A percentile compares a stretch with the other conserved stretches of the same genome.
Evolutionary conservation across 2,888 invertebrate genomes (phyloP).

Genomic region (Epistrophe grossulariae): DNA sequence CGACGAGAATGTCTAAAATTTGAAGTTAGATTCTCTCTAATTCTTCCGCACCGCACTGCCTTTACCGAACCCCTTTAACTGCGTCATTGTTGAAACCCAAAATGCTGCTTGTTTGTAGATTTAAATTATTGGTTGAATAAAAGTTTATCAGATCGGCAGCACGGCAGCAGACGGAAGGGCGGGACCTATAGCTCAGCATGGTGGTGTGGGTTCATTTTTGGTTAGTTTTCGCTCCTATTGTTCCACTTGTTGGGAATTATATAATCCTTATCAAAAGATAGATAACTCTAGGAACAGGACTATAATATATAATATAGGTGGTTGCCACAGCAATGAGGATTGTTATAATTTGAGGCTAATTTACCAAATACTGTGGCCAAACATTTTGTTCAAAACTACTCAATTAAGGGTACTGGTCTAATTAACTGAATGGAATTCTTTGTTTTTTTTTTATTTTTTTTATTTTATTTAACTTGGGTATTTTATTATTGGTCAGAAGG

Average conservation of each 20-base stretch:
- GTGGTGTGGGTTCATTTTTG: constrained; percentile 26
- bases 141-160: constrained; percentile 49
- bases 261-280: constrained; percentile 42
- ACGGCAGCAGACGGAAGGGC: neutral
- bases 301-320: no score
- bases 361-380: constrained; percentile 44
- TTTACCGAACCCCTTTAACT: constrained; percentile 16
- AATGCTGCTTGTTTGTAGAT: constrained; percentile 56
- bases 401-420: constrained; percentile 38
- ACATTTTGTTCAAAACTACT: constrained; percentile 42
- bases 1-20: constrained; percentile 40
- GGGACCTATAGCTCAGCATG: no score
- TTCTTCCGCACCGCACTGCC: neutral
- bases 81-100: constrained; percentile 16
- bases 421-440: constrained; percentile 30
- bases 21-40: constrained; percentile 30
- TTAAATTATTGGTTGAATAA: constrained; percentile 56
- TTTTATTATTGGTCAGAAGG: constrained; percentile 15
- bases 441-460: neutral
- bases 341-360: constrained; percentile 51
- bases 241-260: constrained; percentile 40
- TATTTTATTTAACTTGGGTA: constrained; percentile 3
- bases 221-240: constrained; percentile 34
- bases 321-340: constrained; percentile 31
- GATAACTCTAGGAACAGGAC: neutral